Percentiles rank a stretch among this genome's conserved stretches.
phyloP scores from a whole-genome alignment of 2,888 invertebrate species.

The Stegophylla sp. region DNA sequence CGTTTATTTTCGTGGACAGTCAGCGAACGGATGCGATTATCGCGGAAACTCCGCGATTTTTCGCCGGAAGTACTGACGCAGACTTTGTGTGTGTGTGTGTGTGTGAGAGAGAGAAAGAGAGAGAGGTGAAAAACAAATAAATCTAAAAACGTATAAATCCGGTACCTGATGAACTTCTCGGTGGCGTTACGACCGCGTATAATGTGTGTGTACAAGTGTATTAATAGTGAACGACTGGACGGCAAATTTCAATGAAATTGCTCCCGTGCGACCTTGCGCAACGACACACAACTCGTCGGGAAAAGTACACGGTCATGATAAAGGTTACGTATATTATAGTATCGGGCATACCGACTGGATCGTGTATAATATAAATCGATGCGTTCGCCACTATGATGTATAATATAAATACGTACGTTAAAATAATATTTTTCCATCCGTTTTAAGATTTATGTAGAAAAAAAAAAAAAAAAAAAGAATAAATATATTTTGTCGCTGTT shows the following conservation, averaged over 20 bases:
- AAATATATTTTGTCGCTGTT: too few species aligned
- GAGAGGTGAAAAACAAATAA: background rate
- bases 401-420: conserved; percentile 1
- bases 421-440: background rate
- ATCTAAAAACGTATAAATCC: background rate
- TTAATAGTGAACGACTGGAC: too few species aligned
- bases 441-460: background rate
- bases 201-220: background rate
- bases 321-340: conserved; percentile 24
- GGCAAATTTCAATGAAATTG: conserved; percentile 40
- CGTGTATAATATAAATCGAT: conserved; percentile 2
- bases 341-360: background rate
- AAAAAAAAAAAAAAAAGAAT: background rate
- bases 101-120: too few species aligned
- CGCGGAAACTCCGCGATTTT: background rate
- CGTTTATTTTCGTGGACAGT: background rate
- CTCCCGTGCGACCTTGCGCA: conserved; percentile 22
- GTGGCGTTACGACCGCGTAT: background rate
- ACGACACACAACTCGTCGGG: conserved; percentile 27
- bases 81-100: too few species aligned
- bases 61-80: background rate
- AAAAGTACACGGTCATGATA: conserved; percentile 47
- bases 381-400: background rate
- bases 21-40: conserved; percentile 21
- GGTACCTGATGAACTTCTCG: background rate